Evolutionary conservation across 2,113 vertebrate species (phyloP).

Genomic region (Chauna torquata): DNA sequence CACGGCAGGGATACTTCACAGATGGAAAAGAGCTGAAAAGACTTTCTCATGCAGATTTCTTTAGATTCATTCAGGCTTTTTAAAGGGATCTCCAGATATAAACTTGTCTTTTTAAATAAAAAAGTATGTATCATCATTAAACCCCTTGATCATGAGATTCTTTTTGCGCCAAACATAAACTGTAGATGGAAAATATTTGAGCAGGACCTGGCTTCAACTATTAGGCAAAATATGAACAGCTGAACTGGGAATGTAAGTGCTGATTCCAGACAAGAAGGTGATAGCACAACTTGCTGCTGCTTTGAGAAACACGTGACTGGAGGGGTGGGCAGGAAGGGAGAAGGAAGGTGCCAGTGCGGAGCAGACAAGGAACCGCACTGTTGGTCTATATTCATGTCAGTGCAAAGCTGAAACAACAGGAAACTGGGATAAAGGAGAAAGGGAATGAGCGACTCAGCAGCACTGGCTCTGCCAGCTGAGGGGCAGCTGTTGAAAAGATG

Average conservation of each 20-base stretch:
- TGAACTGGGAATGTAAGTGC: constrained; percentile 36
- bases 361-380: neutral
- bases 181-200: constrained; percentile 56
- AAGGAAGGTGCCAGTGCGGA: neutral
- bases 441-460: neutral
- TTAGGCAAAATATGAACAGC: neutral
- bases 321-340: constrained; percentile 7
- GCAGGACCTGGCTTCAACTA: constrained; percentile 7
- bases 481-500: neutral
- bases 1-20: neutral
- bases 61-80: neutral
- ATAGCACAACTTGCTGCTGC: neutral
- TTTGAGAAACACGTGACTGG: neutral
- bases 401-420: constrained; percentile 15
- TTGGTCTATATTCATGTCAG: neutral
- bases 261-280: constrained; percentile 7
- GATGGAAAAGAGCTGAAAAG: neutral
- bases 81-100: constrained; percentile 5
- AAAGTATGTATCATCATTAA: neutral
- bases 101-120: constrained; percentile 41
- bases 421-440: neutral
- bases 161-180: constrained; percentile 32
- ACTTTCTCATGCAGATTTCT: neutral
- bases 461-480: neutral
- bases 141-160: neutral